phyloP scores from a whole-genome alignment of 1,140 invertebrate genomes.

The Ceratitis capitata region DNA sequence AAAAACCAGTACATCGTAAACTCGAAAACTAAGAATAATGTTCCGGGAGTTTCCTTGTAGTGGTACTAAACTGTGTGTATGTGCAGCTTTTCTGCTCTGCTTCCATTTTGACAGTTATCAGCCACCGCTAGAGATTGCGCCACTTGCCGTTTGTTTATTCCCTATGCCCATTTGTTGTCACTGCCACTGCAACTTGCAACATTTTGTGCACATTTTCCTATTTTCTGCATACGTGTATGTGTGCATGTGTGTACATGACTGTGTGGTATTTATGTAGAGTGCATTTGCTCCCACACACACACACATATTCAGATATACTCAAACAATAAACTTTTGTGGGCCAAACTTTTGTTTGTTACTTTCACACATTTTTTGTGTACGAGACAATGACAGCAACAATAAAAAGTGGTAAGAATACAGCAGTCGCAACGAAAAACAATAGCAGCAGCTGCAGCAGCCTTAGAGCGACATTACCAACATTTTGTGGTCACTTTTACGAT shows the following conservation, averaged over 20 bases:
- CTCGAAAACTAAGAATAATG: background rate
- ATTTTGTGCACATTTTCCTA: constrained; percentile 18
- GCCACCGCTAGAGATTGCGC: background rate
- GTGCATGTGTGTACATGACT: too few species aligned
- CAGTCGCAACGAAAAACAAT: background rate
- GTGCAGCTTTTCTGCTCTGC: background rate
- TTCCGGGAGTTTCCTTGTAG: background rate
- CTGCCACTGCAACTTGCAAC: background rate
- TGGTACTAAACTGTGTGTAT: background rate
- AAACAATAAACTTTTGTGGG: background rate
- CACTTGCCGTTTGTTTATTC: background rate
- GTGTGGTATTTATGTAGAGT: constrained; percentile 6
- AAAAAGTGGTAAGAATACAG: background rate
- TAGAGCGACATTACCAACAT: background rate
- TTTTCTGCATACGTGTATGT: too few species aligned
- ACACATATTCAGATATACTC: too few species aligned
- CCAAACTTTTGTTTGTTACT: constrained; percentile 26
- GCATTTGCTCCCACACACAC: too few species aligned
- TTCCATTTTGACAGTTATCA: constrained; percentile 1
- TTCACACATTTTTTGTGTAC: background rate
- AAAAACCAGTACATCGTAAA: constrained; percentile 16
- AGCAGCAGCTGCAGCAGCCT: background rate
- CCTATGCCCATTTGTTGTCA: background rate
- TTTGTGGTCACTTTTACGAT: constrained; percentile 35
- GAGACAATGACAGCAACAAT: background rate